These are phyloP conservation scores for Hormiphora californensis DNA, from an alignment of 37 sponge, comb jelly and placozoan genomes.

Conservation along the genomic window DNA sequence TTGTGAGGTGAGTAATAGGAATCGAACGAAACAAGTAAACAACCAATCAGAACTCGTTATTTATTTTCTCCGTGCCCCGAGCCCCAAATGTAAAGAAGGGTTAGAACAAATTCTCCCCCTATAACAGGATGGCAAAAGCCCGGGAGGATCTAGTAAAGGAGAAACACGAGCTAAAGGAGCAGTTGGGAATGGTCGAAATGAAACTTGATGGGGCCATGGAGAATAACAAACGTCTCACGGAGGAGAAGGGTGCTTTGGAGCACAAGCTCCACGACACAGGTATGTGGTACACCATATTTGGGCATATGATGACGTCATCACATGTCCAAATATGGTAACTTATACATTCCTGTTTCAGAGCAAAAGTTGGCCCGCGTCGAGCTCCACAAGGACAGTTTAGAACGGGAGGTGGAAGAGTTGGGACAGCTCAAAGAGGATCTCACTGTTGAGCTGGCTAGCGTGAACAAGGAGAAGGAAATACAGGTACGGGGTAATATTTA, in stretches of 20 bases:
- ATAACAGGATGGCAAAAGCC: slow-evolving; percentile 49
- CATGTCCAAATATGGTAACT: background rate
- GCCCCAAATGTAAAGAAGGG: no score
- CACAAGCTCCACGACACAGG: background rate
- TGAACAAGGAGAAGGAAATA: slow-evolving; percentile 44
- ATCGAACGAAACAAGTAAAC: no score
- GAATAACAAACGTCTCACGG: background rate
- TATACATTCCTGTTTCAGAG: background rate
- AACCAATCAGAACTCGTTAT: no score
- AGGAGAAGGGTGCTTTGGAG: background rate
- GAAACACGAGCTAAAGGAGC: slow-evolving; percentile 47
- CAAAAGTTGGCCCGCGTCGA: slow-evolving; percentile 38
- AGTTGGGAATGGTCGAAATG: slow-evolving; percentile 49
- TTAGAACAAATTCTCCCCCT: no score
- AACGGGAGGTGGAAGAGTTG: slow-evolving; percentile 45
- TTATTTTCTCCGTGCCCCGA: no score
- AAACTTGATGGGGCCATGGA: slow-evolving; percentile 15
- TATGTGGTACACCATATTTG: background rate
- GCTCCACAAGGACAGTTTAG: slow-evolving; percentile 47
- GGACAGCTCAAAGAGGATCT: slow-evolving; percentile 42
- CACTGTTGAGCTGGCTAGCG: slow-evolving; percentile 38
- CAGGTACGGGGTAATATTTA: slow-evolving; percentile 7
- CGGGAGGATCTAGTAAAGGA: slow-evolving; percentile 37
- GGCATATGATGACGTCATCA: background rate
- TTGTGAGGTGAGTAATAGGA: no score